Evolutionary conservation across 30 jellyfish, hydroid and myxozoan genomes (phyloP), one percentile per base, ranked within the genome.

Genomic region (Aurelia coerulea): DNA sequence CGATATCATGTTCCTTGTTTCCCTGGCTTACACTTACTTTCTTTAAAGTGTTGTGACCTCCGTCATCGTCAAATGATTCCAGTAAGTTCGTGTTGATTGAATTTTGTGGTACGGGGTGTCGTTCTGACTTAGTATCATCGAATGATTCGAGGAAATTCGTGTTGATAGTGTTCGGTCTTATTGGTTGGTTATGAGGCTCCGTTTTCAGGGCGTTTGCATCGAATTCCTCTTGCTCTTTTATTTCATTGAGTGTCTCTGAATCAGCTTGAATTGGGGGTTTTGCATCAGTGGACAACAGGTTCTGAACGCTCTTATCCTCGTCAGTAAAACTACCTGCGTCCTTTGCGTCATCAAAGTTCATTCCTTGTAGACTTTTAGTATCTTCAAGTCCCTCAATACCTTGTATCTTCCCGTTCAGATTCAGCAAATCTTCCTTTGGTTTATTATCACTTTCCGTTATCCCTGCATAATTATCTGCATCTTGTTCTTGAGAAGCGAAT

Each of bases 381-480:
- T 71, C 78, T 11, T 79, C 89, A 13, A 79, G 80, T 29, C 89
- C 89, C 39, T 79, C 89, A 9, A 79, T 64, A 2, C 89, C 89
- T 35, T 79, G 81, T 1, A 79, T 64, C 73, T 67, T 79, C 32
- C 93, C 93, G 70, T 84, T 77, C 10, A 84, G 77, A 74, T 84
- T 84, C 70, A 84, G n/a, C 65, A 84, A 17, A 63, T 84, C 93
- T 51, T 42, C 69, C 51, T 65, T 63, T 0, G 93, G 76, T 64
- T 73, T 84, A 19, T 35, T 62, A 34, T 41, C 76, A 18, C 52
- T 77, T n/a, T 84, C 88, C 8, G 86, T 84, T 12, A 67, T 70
- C 18, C 93, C 93, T 17, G 93, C 93, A 50, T 73, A 74, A 70
- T 84, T 84, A 18, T 37, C 88, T 32, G 41, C 71, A 59, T 66